phyloP scores from a whole-genome alignment of 1,140 invertebrate species.

The Drosophila busckii region DNA sequence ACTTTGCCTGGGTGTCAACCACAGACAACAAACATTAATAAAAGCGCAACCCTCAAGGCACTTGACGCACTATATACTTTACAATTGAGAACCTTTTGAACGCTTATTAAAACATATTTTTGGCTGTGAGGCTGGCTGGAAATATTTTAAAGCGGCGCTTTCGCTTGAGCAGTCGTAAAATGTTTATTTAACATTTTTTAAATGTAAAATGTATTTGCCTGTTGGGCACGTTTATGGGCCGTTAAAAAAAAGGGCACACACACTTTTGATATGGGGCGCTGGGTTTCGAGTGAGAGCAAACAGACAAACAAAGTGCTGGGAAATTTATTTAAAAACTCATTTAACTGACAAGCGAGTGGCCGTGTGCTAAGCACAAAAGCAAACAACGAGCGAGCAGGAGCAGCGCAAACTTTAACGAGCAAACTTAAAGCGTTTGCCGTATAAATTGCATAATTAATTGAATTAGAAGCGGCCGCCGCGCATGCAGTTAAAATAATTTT shows the following conservation, averaged over 20 bases:
- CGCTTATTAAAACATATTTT: no score
- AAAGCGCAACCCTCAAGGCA: no score
- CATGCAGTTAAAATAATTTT: slow-evolving; percentile 61
- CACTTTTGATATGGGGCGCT: not conserved
- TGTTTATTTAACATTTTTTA: slow-evolving; percentile 75
- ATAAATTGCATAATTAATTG: slow-evolving; percentile 48
- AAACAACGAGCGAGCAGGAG: slow-evolving; percentile 39
- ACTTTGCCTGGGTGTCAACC: no score
- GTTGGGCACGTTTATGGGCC: slow-evolving; percentile 65
- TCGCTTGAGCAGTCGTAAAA: slow-evolving; percentile 60
- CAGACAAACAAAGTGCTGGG: slow-evolving; percentile 57
- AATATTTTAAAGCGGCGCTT: slow-evolving; percentile 59
- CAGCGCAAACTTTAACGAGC: no score
- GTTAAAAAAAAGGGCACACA: slow-evolving; percentile 62
- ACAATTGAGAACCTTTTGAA: no score
- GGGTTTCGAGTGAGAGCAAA: slow-evolving; percentile 34
- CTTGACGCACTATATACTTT: no score
- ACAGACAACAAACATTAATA: no score
- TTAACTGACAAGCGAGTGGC: slow-evolving; percentile 48
- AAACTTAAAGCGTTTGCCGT: no score
- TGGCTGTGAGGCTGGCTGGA: not conserved
- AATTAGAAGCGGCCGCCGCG: no score
- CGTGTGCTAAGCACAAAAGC: slow-evolving; percentile 61
- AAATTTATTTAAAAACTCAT: slow-evolving; percentile 77
- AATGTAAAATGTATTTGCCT: slow-evolving; percentile 72